These are phyloP conservation scores for Sisyra terminalis DNA, from an alignment of 2,888 invertebrate genomes.

Conservation along the genomic window DNA sequence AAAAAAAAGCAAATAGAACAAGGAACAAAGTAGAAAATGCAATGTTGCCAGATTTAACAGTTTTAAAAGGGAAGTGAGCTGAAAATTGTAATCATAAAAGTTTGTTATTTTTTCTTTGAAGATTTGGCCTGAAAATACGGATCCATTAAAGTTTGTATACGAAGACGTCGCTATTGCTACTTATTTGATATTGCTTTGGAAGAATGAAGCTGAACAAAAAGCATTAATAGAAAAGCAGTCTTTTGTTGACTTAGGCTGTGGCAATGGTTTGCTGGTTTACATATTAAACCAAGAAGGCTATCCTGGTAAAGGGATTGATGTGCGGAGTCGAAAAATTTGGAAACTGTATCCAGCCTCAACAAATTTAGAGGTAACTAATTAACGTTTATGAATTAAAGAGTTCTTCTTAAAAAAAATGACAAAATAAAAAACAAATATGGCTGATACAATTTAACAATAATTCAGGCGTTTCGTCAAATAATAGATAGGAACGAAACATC, in stretches of 20 bases:
- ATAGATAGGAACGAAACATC: too few species aligned
- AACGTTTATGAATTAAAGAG: too few species aligned
- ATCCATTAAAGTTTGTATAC: slow-evolving; percentile 87
- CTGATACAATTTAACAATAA: too few species aligned
- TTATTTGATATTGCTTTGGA: slow-evolving; percentile 72
- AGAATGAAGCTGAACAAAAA: slow-evolving; percentile 30
- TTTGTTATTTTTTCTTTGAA: slow-evolving; percentile 21
- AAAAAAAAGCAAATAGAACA: too few species aligned
- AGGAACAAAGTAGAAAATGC: too few species aligned
- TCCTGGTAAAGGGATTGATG: slow-evolving; percentile 66
- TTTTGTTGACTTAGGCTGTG: slow-evolving; percentile 94
- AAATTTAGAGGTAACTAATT: slow-evolving; percentile 50
- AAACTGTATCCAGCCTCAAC: slow-evolving; percentile 49
- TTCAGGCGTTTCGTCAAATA: too few species aligned
- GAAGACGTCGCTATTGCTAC: slow-evolving; percentile 92
- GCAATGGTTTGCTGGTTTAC: slow-evolving; percentile 87
- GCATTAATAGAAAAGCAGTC: slow-evolving; percentile 29
- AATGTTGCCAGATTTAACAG: too few species aligned
- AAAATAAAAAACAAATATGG: too few species aligned
- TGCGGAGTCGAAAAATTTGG: slow-evolving; percentile 80
- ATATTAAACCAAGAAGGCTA: slow-evolving; percentile 74
- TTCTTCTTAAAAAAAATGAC: too few species aligned
- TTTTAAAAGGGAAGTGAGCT: too few species aligned
- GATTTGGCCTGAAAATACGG: slow-evolving; percentile 86
- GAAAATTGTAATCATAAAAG: not conserved